These are phyloP conservation scores for Napeogenes inachia DNA, from an alignment of 2,888 invertebrate genomes.

Conservation along the genomic window DNA sequence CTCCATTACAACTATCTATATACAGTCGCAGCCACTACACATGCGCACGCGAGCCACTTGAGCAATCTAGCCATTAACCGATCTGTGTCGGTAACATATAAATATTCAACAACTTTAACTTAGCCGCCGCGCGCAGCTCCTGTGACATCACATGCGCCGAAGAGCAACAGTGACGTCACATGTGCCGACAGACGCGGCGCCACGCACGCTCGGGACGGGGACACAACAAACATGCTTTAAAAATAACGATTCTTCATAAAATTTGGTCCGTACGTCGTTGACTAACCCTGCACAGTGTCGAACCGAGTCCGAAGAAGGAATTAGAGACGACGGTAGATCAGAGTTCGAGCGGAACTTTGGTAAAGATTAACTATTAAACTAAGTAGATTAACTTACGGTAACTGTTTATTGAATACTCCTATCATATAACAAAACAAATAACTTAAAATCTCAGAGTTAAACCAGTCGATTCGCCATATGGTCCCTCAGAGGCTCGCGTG, in stretches of 20 bases:
- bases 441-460: conserved; percentile 23
- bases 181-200: conserved; percentile 29
- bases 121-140: conserved; percentile 32
- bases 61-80: conserved; percentile 54
- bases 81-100: conserved; percentile 44
- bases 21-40: conserved; percentile 66
- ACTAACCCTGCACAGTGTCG: conserved; percentile 61
- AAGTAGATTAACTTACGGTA: conserved; percentile 72
- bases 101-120: conserved; percentile 50
- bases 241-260: conserved; percentile 44
- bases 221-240: conserved; percentile 48
- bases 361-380: conserved; percentile 71
- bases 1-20: conserved; percentile 63
- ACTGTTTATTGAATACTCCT: conserved; percentile 66
- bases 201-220: conserved; percentile 49
- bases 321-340: conserved; percentile 55
- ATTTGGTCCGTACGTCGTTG: conserved; percentile 64
- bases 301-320: conserved; percentile 50
- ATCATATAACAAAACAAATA: conserved; percentile 38
- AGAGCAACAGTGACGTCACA: too few relatives aligned
- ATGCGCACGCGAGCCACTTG: conserved; percentile 66
- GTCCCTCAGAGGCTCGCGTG: conserved; percentile 23
- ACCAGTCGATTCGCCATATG: conserved; percentile 30
- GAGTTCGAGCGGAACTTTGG: conserved; percentile 67
- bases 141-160: conserved; percentile 10